Conservation (phyloP, 2,113 vertebrate genomes). For the Suricata suricatta region DNA sequence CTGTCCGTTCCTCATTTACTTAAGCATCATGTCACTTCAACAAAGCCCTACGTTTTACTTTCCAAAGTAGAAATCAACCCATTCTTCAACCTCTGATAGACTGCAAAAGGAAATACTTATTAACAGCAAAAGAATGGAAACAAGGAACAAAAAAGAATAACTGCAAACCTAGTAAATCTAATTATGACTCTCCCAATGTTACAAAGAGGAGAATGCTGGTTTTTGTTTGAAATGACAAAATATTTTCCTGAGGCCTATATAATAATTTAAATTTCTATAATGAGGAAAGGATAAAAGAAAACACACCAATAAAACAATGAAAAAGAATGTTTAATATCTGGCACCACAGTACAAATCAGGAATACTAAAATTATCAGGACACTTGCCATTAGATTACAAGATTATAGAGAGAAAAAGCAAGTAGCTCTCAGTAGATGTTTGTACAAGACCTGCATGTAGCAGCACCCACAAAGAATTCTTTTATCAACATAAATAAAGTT, state of each 20-base stretch:
- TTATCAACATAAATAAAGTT: background rate
- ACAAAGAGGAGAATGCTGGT: background rate
- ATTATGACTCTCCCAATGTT: background rate
- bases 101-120: background rate
- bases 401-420: background rate
- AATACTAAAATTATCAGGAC: background rate
- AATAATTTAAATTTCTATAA: background rate
- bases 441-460: background rate
- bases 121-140: background rate
- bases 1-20: background rate
- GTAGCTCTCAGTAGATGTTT: background rate
- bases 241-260: background rate
- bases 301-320: background rate
- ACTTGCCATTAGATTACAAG: background rate
- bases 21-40: background rate
- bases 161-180: background rate
- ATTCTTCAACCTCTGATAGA: slow-evolving; percentile 17
- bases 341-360: background rate
- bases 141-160: background rate
- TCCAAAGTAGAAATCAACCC: slow-evolving; percentile 13
- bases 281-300: slow-evolving; percentile 3
- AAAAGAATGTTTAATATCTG: slow-evolving; percentile 17
- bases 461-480: background rate
- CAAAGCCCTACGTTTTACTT: background rate
- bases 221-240: background rate